Evolutionary conservation across 2,113 vertebrate genomes (phyloP).

Genomic region (Gallinago jamesoni): DNA sequence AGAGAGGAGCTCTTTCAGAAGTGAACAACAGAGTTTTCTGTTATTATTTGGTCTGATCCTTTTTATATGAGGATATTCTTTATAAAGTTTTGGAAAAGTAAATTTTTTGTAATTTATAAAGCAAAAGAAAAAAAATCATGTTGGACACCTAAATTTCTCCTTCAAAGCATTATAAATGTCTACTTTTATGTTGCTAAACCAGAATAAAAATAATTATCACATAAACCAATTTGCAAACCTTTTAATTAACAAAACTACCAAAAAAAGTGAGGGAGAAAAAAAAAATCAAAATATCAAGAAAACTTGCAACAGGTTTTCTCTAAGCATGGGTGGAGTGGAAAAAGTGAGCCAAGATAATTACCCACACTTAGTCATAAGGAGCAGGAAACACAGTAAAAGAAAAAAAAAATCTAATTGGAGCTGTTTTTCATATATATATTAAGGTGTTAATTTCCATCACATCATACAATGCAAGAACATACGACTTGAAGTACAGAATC

Average conservation of each 20-base stretch:
- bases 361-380: slow-evolving; percentile 79
- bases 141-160: neutral
- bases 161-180: slow-evolving; percentile 18
- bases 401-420: slow-evolving; percentile 65
- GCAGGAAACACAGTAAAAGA: slow-evolving; percentile 78
- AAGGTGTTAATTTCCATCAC: slow-evolving; percentile 79
- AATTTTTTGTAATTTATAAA: neutral
- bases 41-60: neutral
- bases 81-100: neutral
- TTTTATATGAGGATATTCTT: neutral
- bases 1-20: neutral
- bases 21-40: neutral
- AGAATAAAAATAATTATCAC: slow-evolving; percentile 51
- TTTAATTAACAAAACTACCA: slow-evolving; percentile 59
- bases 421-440: slow-evolving; percentile 57
- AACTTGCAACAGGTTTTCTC: slow-evolving; percentile 77
- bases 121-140: neutral
- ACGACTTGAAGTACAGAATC: neutral
- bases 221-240: slow-evolving; percentile 49
- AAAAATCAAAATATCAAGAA: slow-evolving; percentile 64
- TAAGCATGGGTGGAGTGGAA: slow-evolving; percentile 80
- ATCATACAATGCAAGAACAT: slow-evolving; percentile 50
- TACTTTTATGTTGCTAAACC: slow-evolving; percentile 27
- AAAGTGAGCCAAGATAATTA: slow-evolving; percentile 81
- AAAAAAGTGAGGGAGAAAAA: neutral